These are phyloP conservation scores for Thaumatotibia leucotreta DNA, from an alignment of 1,140 invertebrate species.

Conservation along the genomic window DNA sequence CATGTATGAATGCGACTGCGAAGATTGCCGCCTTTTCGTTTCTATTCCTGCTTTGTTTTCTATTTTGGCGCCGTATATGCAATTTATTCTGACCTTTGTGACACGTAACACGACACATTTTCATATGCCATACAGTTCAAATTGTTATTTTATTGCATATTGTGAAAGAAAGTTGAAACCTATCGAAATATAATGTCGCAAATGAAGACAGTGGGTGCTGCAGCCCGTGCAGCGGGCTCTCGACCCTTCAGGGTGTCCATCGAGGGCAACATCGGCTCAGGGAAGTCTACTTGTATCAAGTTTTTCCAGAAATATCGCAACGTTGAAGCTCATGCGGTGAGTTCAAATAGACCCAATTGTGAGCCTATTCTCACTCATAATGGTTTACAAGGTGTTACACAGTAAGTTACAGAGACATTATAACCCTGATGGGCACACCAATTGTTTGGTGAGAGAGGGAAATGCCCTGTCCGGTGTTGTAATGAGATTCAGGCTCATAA, in stretches of 20 bases:
- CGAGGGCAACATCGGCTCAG: constrained; percentile 93
- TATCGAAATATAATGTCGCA: constrained; percentile 36
- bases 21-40: neutral
- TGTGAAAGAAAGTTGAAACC: too few relatives aligned
- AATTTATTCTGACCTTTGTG: neutral
- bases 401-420: too few relatives aligned
- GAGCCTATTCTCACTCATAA: too few relatives aligned
- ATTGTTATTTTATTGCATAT: too few relatives aligned
- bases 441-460: too few relatives aligned
- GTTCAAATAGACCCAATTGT: too few relatives aligned
- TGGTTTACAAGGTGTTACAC: too few relatives aligned
- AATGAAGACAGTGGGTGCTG: constrained; percentile 37
- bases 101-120: neutral
- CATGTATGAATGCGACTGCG: neutral
- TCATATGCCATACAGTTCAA: neutral
- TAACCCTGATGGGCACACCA: too few relatives aligned
- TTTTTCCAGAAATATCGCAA: constrained; percentile 81
- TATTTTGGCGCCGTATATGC: neutral
- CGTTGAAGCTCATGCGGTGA: constrained; percentile 68
- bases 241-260: constrained; percentile 83
- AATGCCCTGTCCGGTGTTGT: too few relatives aligned
- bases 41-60: neutral
- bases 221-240: constrained; percentile 35
- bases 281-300: constrained; percentile 90
- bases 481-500: too few relatives aligned